Base-by-base conservation (phyloP, 2,888 invertebrate genomes). In the Branchipolynoe longqiensis region DNA sequence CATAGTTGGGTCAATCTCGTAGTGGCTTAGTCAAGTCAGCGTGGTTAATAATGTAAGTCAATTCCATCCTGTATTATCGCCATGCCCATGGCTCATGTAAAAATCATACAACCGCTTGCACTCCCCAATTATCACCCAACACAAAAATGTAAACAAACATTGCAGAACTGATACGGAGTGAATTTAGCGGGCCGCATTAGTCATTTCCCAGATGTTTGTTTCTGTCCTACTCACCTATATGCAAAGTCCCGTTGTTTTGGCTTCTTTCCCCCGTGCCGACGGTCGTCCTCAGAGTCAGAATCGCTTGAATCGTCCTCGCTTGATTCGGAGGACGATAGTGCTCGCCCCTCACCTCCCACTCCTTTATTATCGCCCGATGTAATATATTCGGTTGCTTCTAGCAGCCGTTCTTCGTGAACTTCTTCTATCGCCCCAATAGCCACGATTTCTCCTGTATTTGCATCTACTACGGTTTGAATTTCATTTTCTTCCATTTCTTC, bases 171-270 rank as follows among this genome's bases (percentile, higher is more conserved):
- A 62, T 25, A 25, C 28, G n/a, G n/a, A 78, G 12, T 28, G 31
- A 62, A 62, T 28, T 18, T n/a, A n/a, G n/a, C n/a, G n/a, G n/a
- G n/a, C n/a, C n/a, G n/a, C n/a, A n/a, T 22, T 54, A 22, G 12
- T 22, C 54, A 54, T 54, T 12, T 54, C 54, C 12, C 18, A 12
- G 22, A 22, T 22, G n/a, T n/a, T n/a, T n/a, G 62, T 62, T 14
- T 14, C 8, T 62, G n/a, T 6, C 12, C 1, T 78, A 1, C 31
- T 78, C 25, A 88, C 89, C 89, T 86, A 64, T 89, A 85, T 31
- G 88, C 85, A 82, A 88, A 89, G 25, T 88, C 89, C 25, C 89
- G 36, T 73, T 86, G 86, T 54, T 87, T 88, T 14, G 86, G 88
- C 40, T 82, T 85, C 56, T 86, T 86, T n/a, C n/a, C n/a, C 58